These are phyloP conservation scores for Silvanus unidentatus DNA, from an alignment of 2,888 invertebrate genomes.

Conservation along the genomic window DNA sequence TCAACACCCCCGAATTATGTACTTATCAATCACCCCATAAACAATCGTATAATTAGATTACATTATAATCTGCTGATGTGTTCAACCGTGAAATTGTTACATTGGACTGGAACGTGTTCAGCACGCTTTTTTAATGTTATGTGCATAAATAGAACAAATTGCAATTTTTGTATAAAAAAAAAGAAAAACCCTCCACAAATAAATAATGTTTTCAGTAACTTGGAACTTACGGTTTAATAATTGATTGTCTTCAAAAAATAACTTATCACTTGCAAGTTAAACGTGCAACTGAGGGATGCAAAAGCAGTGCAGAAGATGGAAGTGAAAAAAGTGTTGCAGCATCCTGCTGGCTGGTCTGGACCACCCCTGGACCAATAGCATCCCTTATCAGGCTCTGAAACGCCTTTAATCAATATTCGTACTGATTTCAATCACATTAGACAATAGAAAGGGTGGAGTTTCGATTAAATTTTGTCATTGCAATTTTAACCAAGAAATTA, in stretches of 20 bases:
- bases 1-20: slow-evolving; percentile 34
- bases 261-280: not conserved
- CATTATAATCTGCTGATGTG: slow-evolving; percentile 13
- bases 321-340: slow-evolving; percentile 16
- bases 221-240: too few species aligned
- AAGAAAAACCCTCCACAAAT: too few species aligned
- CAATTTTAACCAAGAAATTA: not conserved
- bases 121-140: too few species aligned
- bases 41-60: slow-evolving; percentile 40
- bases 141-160: too few species aligned
- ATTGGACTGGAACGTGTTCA: too few species aligned
- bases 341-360: slow-evolving; percentile 25
- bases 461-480: not conserved
- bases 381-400: slow-evolving; percentile 5
- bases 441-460: slow-evolving; percentile 21
- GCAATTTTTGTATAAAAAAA: too few species aligned
- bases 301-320: not conserved
- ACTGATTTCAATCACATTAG: slow-evolving; percentile 24
- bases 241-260: too few species aligned
- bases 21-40: slow-evolving; percentile 41
- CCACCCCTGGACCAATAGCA: slow-evolving; percentile 32
- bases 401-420: slow-evolving; percentile 33
- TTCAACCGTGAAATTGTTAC: slow-evolving; percentile 16
- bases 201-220: too few species aligned
- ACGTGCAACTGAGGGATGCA: not conserved